phyloP scores from a whole-genome alignment of 53 echinoderm and acorn worm species.

The Stichopus horrens region DNA sequence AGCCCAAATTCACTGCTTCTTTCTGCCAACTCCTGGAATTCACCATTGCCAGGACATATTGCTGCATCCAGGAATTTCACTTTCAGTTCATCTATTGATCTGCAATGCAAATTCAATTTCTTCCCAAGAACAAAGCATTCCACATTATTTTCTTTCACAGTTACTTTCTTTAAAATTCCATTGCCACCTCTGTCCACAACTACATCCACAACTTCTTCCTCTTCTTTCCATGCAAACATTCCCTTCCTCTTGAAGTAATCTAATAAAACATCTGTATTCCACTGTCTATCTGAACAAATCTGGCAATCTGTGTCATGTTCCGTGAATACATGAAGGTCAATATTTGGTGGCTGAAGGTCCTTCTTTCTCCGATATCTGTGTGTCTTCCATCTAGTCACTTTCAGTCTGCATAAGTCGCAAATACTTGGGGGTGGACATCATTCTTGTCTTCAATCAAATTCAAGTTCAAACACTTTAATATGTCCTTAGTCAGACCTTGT shows the following conservation, averaged over 20 bases:
- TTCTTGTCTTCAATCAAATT: background rate
- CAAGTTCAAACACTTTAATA: background rate
- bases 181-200: background rate
- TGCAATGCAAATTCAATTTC: no score
- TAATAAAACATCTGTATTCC: background rate
- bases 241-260: background rate
- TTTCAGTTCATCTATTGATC: background rate
- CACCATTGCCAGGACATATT: background rate
- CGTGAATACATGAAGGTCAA: background rate
- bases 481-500: background rate
- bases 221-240: background rate
- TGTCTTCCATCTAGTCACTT: constrained; percentile 9
- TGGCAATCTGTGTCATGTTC: background rate
- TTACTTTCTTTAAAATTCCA: background rate
- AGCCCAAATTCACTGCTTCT: background rate
- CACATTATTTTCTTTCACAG: background rate
- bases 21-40: background rate
- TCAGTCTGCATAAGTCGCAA: constrained; percentile 12
- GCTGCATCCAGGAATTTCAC: background rate
- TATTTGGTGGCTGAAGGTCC: background rate
- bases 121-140: constrained; percentile 13
- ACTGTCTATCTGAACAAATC: background rate
- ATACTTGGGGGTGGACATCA: background rate
- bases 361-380: background rate
- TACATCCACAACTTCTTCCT: background rate